Evolutionary conservation across 2,113 vertebrate genomes (phyloP), one percentile per base, ranked within the genome.

Genomic region (Saguinus midas): DNA sequence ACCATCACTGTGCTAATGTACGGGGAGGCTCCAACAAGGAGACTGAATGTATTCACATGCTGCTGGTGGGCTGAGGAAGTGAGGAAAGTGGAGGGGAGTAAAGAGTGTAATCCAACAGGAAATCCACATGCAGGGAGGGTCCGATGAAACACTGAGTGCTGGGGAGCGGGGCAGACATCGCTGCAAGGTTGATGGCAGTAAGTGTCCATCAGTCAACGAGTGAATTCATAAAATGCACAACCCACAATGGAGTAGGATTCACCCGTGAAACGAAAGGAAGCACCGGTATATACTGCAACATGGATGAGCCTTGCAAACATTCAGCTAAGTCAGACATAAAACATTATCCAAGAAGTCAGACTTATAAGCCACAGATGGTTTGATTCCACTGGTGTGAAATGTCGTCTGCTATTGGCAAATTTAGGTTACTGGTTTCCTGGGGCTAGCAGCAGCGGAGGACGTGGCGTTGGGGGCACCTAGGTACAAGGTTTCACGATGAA

Each of bases 21-120:
- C 0, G 2, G 20, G 0, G 32, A 48, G 45, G 37, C 6, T 58
- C 12, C 10, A 1, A 4, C 1, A 10, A 70, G 40, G 66, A 40
- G 32, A 50, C 32, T n/a, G 29, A 17, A 18, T 16, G 32, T 18
- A 7, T 8, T n/a, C 43, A 14, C 21, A 18, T 5, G 20, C 20
- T 1, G 12, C 25, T 27, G 90, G 48, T 29, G 52, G n/a, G 13
- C 12, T 8, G 9, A 8, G 4, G 27, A 43, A 17, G 61, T 7
- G 17, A 5, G 32, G 23, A 12, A 37, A 29, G 16, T 1, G 6
- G 16, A 50, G 55, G 25, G 25, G 29, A 45, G 29, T 9, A 5
- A 35, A 45, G 50, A 17, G 8, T 68, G 64, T 0, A 5, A n/a
- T 32, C 13, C 23, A 27, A 11, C 40, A 75, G 23, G 11, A 45